Base-by-base conservation (phyloP, 2,797 vertebrate genomes). In the Pipistrellus pipistrellus region DNA sequence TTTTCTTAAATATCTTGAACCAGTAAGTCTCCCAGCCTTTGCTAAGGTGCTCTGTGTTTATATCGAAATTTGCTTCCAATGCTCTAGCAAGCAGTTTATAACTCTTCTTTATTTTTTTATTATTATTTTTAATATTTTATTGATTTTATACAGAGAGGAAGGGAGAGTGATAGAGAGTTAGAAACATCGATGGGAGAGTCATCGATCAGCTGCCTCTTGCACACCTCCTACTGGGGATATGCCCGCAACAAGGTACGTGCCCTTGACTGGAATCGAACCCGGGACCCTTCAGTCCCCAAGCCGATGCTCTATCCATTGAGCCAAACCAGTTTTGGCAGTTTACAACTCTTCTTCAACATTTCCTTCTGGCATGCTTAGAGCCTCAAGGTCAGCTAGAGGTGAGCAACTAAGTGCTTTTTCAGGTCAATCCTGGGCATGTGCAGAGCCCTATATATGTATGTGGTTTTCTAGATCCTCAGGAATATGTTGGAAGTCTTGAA, bases 281-380 rank as follows among this genome's bases (percentile, higher is more conserved):
- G 6, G 38, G 6, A 41, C 38, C 6, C 38, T 41, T 41, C 38
- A 41, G 38, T 41, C 38, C 38, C 38, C 38, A 41, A 41, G 38
- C 38, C 38, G 38, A 41, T 4, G 38, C 38, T 41, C 38, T 41
- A 41, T 41, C 38, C 38, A 41, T 41, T 41, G 38, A 41, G 38
- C 38, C 38, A 41, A 41, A 41, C 6, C 38, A 41, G 38, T 41
- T 41, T 41, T 38, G 6, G 23, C 11, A 64, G 80, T 77, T 48
- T 35, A 68, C 25, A 73, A 38, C 32, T 84, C 38, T 81, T 41
- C 48, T 55, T 91, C 59, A 88, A 62, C 23, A 64, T 94, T 92
- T 27, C 76, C 62, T 85, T 95, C 46, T 76, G 44, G 23, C 48
- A 81, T 51, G 25, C 44, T 30, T 0, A 57, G 3, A 53, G 18